Percentiles rank a stretch among this genome's conserved stretches.
phyloP scores from a whole-genome alignment of 2,113 vertebrate genomes.

The Motacilla alba region DNA sequence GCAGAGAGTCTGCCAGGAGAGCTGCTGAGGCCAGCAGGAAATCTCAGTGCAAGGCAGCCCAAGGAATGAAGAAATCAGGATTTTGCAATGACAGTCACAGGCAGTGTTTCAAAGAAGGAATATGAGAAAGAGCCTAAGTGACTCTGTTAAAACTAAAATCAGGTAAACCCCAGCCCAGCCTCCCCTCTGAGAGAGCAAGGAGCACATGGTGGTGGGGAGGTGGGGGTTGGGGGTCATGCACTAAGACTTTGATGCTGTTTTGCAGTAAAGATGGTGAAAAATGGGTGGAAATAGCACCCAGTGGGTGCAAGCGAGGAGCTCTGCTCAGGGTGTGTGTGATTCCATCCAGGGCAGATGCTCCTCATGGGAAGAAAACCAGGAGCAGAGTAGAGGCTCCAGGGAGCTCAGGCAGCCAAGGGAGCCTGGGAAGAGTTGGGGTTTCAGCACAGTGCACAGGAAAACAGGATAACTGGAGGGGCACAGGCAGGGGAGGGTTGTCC shows the following conservation, averaged over 20 bases:
- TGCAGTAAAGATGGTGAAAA: not conserved
- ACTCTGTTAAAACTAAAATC: not conserved
- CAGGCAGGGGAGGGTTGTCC: not conserved
- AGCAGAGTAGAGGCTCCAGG: not conserved
- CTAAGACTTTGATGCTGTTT: not conserved
- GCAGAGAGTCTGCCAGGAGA: not conserved
- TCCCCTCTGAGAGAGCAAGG: not conserved
- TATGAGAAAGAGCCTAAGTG: not conserved
- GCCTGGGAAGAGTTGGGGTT: not conserved
- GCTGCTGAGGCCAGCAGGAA: not conserved
- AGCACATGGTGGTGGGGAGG: fast-evolving
- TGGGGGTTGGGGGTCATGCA: too few relatives aligned
- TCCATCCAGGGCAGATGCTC: not conserved
- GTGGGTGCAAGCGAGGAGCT: not conserved
- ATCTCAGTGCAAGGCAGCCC: not conserved
- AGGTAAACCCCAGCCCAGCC: not conserved
- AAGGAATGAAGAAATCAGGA: not conserved
- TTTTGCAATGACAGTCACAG: not conserved
- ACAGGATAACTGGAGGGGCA: not conserved
- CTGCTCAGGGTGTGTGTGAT: not conserved
- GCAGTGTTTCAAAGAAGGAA: not conserved
- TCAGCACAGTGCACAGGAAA: not conserved
- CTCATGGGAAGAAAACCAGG: not conserved
- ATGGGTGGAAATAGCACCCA: not conserved
- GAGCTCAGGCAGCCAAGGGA: not conserved